Base-by-base conservation (phyloP, 2,888 invertebrate genomes). In the Exephanes ischioxanthus region DNA sequence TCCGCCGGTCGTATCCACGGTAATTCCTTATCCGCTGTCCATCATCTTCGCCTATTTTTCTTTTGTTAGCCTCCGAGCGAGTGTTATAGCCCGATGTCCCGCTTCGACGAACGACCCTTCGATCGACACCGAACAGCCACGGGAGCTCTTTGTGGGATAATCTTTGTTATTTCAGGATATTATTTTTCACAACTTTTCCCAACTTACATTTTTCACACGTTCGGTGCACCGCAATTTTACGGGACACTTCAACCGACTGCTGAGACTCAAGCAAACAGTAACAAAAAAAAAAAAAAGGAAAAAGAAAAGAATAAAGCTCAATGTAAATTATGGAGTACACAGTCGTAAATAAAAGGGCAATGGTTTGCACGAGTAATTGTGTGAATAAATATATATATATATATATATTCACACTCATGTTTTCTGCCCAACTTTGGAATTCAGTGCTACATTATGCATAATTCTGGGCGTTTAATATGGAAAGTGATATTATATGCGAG, bases 21-120 rank as follows among this genome's bases (percentile, higher is more conserved):
- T 80, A 80, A 71, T 80, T 72, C 22, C 51, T 63, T 80, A 63
- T 79, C 55, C 51, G 66, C 53, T 51, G 71, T 80, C 79, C 71
- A 72, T 72, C 79, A 71, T 80, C 37, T 71, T 41, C 63, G 16
- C 63, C 41, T 26, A 58, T 41, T 33, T 72, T 80, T 63, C 63
- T 71, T 72, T 80, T 66, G 71, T 72, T 80, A 22, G 71, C 53
- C n/a, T 16, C 22, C 22, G 63, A 30, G 16, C 41, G 63, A 61
- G n/a, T 45, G 22, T 37, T 19, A 22, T 22, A 11, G n/a, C 63
- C 66, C 41, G 26, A 63, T 77, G 41, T 30, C 41, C 16, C 33
- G 53, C 16, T 48, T 33, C 6, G 7, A 33, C 4, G n/a, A n/a
- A 53, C n/a, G 26, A 9, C 26, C 37, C 14, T 26, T 53, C 71